Conservation (phyloP, 2,888 invertebrate genomes). For the Conops quadrifasciatus region DNA sequence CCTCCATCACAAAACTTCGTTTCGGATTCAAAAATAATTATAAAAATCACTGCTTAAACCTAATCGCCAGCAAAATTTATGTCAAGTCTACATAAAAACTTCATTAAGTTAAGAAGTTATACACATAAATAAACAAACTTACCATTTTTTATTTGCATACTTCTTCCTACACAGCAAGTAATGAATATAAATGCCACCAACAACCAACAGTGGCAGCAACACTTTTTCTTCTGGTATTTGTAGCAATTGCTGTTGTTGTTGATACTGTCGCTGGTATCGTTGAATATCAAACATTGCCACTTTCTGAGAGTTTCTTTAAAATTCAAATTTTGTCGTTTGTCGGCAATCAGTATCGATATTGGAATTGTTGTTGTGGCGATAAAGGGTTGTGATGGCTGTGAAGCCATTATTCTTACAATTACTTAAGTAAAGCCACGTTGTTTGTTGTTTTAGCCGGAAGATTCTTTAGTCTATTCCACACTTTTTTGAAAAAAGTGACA, state of each 20-base stretch:
- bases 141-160: slow-evolving; percentile 50
- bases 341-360: slow-evolving; percentile 24
- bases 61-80: too few species aligned
- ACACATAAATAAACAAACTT: slow-evolving; percentile 38
- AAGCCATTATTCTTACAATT: slow-evolving; percentile 38
- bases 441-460: not conserved
- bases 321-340: slow-evolving; percentile 30
- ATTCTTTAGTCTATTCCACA: not conserved
- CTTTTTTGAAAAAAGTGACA: too few species aligned
- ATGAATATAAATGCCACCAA: slow-evolving; percentile 42
- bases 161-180: slow-evolving; percentile 47
- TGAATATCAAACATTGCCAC: slow-evolving; percentile 36
- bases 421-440: slow-evolving; percentile 18
- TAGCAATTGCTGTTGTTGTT: slow-evolving; percentile 10
- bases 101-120: too few species aligned
- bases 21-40: too few species aligned
- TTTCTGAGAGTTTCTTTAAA: slow-evolving; percentile 34
- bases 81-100: too few species aligned
- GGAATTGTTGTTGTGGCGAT: slow-evolving; percentile 19
- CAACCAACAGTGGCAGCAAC: slow-evolving; percentile 8
- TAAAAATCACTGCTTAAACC: too few species aligned
- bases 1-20: too few species aligned
- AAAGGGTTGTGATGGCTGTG: slow-evolving; percentile 14
- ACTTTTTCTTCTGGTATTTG: slow-evolving; percentile 10
- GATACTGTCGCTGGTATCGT: slow-evolving; percentile 20